phyloP scores from a whole-genome alignment of 2,888 invertebrate genomes.

The Cephus spinipes region DNA sequence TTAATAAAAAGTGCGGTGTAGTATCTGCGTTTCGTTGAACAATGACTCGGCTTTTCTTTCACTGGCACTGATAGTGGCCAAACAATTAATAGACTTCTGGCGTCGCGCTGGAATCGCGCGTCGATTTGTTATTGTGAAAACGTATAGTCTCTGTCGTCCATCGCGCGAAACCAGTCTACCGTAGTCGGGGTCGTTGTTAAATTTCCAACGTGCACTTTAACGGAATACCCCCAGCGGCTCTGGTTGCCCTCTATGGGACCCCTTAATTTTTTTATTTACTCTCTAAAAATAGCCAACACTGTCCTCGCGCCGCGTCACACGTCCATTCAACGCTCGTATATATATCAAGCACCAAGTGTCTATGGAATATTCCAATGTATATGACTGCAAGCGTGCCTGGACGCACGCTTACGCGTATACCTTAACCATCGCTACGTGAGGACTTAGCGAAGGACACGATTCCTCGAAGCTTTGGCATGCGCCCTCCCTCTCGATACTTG shows the following conservation, averaged over 20 bases:
- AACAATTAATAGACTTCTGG: background rate
- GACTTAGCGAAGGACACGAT: background rate
- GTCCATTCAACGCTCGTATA: background rate
- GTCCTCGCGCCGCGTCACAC: background rate
- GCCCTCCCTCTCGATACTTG: background rate
- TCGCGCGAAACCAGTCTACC: background rate
- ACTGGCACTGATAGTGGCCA: background rate
- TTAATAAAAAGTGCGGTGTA: background rate
- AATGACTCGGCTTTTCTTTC: background rate
- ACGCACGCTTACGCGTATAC: background rate
- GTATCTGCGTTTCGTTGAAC: background rate
- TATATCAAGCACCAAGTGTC: background rate
- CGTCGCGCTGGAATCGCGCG: background rate
- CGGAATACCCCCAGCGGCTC: conserved; percentile 4
- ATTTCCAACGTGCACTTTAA: background rate
- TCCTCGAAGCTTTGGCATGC: background rate
- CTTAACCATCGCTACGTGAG: background rate
- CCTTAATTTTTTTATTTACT: conserved; percentile 49
- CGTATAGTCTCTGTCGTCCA: background rate
- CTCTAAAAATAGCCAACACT: background rate
- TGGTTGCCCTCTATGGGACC: conserved; percentile 21
- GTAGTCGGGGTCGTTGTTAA: background rate
- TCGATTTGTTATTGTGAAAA: background rate
- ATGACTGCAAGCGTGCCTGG: background rate
- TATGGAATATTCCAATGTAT: background rate